Percentiles rank a stretch among this genome's conserved stretches.
phyloP scores from a whole-genome alignment of 2,888 invertebrate genomes.

The Psylliodes chrysocephalus region DNA sequence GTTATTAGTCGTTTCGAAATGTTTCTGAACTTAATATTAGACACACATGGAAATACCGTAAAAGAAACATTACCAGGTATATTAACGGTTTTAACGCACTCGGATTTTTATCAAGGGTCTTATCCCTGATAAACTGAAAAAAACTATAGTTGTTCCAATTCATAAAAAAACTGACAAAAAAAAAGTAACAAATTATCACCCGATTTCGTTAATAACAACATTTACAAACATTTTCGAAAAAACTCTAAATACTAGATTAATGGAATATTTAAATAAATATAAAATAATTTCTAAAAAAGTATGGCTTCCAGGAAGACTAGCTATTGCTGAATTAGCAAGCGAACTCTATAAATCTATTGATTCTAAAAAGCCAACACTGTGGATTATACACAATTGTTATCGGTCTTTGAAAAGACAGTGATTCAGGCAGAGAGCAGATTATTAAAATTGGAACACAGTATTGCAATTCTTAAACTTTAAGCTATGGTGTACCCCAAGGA shows the following conservation, averaged over 20 bases:
- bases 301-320: background rate
- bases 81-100: background rate
- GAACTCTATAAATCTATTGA: too few species aligned
- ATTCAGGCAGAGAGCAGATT: background rate
- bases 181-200: background rate
- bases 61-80: too few species aligned
- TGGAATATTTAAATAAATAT: background rate
- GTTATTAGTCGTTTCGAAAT: too few species aligned
- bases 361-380: too few species aligned
- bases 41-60: too few species aligned
- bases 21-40: too few species aligned
- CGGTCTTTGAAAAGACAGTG: background rate
- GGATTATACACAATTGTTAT: too few species aligned
- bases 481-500: slow-evolving; percentile 18
- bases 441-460: background rate
- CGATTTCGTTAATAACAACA: too few species aligned
- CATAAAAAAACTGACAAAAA: background rate
- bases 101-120: background rate
- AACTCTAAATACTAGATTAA: background rate
- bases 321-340: background rate
- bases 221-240: too few species aligned
- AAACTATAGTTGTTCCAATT: background rate
- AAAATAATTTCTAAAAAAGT: background rate
- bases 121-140: background rate
- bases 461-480: background rate